Evolutionary conservation across 1,140 invertebrate species (phyloP).

Genomic region (Tachypleus tridentatus): DNA sequence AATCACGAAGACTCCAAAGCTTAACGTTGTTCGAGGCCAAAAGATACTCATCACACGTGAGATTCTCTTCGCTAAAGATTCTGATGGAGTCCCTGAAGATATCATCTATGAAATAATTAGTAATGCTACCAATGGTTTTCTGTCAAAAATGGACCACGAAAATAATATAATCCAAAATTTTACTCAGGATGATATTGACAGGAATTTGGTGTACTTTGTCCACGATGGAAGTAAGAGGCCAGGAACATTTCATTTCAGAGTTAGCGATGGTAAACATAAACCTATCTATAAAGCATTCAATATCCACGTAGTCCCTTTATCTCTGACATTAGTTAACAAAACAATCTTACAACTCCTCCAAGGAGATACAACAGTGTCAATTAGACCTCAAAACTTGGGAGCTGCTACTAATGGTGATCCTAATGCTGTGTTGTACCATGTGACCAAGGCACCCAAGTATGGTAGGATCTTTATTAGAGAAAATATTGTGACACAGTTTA

Average conservation of each 20-base stretch:
- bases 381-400: constrained; percentile 62
- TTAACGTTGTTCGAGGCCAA: constrained; percentile 40
- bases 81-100: constrained; percentile 64
- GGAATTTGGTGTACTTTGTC: constrained; percentile 64
- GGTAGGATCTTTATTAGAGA: constrained; percentile 47
- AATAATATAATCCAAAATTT: constrained; percentile 44
- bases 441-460: constrained; percentile 57
- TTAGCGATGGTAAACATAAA: constrained; percentile 77
- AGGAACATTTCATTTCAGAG: constrained; percentile 73
- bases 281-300: constrained; percentile 69
- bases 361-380: constrained; percentile 59
- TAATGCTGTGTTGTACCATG: constrained; percentile 59
- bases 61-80: constrained; percentile 70
- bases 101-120: constrained; percentile 75
- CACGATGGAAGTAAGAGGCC: constrained; percentile 67
- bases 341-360: constrained; percentile 52
- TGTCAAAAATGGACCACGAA: constrained; percentile 41
- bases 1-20: constrained; percentile 46
- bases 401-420: constrained; percentile 66
- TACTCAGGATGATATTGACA: constrained; percentile 76
- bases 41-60: constrained; percentile 58
- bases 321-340: constrained; percentile 53
- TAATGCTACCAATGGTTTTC: constrained; percentile 48
- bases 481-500: constrained; percentile 41
- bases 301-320: constrained; percentile 64